phyloP scores from a whole-genome alignment of 2,797 vertebrate genomes.

The Pelodytes ibericus region DNA sequence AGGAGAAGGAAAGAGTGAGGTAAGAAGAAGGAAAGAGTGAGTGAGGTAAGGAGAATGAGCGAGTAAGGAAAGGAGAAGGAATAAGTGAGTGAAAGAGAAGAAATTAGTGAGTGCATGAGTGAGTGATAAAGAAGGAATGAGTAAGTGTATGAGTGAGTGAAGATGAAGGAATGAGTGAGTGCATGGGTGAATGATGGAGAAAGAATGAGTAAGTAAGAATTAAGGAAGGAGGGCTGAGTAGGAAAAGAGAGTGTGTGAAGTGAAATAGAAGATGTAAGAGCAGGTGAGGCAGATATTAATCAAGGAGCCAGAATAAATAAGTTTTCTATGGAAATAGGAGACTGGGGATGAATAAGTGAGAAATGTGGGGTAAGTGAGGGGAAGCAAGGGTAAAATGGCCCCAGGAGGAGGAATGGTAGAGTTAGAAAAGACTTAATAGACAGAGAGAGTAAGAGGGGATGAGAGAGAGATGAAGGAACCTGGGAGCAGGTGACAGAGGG shows the following conservation, averaged over 20 bases:
- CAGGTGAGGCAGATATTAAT: too few species aligned
- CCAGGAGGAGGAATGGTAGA: not conserved
- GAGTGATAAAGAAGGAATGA: too few species aligned
- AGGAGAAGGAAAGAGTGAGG: not conserved
- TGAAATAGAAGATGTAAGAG: not conserved
- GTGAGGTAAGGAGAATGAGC: accelerated
- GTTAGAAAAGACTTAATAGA: not conserved
- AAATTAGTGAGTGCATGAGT: not conserved
- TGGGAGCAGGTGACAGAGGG: not conserved
- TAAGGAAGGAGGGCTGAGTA: not conserved
- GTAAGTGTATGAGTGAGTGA: not conserved
- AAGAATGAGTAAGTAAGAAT: too few species aligned
- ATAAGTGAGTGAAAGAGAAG: not conserved
- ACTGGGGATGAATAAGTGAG: not conserved
- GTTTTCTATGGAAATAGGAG: too few species aligned
- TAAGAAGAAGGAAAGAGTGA: not conserved
- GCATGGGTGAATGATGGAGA: too few species aligned
- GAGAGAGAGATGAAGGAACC: not conserved
- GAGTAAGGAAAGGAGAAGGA: not conserved
- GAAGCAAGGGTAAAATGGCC: slow-evolving; percentile 8
- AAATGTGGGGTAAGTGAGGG: not conserved
- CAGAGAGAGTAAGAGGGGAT: too few species aligned
- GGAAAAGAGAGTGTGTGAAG: not conserved
- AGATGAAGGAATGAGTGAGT: not conserved
- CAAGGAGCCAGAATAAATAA: too few species aligned